phyloP scores from a whole-genome alignment of 2,888 invertebrate species.

The Torymus tubicola region DNA sequence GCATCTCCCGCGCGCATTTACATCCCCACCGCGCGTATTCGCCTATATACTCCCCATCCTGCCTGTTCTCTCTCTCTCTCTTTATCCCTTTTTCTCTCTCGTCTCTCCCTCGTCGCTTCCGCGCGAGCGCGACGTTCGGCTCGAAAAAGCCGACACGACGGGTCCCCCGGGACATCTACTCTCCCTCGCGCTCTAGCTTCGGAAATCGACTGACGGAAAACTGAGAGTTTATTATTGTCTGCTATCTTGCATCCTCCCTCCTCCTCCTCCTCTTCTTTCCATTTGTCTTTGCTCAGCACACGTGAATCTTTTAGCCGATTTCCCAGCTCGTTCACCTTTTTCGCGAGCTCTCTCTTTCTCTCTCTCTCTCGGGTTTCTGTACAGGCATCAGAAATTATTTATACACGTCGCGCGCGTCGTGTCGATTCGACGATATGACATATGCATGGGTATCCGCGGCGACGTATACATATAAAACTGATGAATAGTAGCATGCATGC shows the following conservation, averaged over 20 bases:
- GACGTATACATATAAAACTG: conserved; percentile 1
- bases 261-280: too few relatives aligned
- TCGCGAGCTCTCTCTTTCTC: not conserved
- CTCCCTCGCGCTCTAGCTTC: conserved; percentile 13
- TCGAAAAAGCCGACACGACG: too few relatives aligned
- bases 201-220: conserved; percentile 39
- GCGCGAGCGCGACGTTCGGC: too few relatives aligned
- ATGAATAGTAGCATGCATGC: not conserved
- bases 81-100: too few relatives aligned
- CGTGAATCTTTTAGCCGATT: conserved; percentile 41
- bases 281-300: conserved; percentile 1
- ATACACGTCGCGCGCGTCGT: not conserved
- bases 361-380: not conserved
- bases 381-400: conserved; percentile 21
- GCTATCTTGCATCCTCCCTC: not conserved
- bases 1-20: not conserved
- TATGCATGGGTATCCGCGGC: not conserved
- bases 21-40: too few relatives aligned
- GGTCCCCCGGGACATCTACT: conserved; percentile 15
- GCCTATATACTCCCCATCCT: too few relatives aligned
- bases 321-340: not conserved
- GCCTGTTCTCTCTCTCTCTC: too few relatives aligned
- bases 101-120: too few relatives aligned
- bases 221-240: conserved; percentile 45
- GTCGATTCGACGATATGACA: conserved; percentile 18